Base-by-base conservation (phyloP, 2,888 invertebrate species). In the Aelia acuminata region DNA sequence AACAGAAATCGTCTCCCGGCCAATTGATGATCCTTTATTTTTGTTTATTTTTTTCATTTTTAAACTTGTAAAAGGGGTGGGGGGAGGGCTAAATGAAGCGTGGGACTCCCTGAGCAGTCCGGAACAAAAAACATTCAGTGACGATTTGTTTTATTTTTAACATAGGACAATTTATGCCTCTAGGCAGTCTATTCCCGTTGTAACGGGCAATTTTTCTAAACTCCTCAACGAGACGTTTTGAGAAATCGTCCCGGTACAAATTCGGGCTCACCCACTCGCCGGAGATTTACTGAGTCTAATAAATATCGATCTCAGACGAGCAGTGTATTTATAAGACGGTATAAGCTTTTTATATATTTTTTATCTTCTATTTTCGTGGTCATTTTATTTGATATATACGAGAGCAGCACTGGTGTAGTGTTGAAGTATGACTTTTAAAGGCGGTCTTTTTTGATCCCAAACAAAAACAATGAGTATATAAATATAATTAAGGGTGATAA, bases 61-160 rank as follows among this genome's bases (percentile, higher is more conserved):
- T n/a, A n/a, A n/a, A 22, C 43, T 43, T 10, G 39, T n/a, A 57
- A 26, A 3, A 0, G 18, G 7, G 63, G 18, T 2, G 35, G 63
- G 63, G 18, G 35, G 35, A 13, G 18, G 0, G 80, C 43, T 80
- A 80, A 80, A 80, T 80, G 80, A 80, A 80, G 80, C 80, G 80
- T 80, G 43, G 80, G 80, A 80, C 80, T 80, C 39, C 80, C 39
- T 43, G 80, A 80, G 43, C 80, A 47, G 80, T 11, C 22, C 10
- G 50, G 49, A 49, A 84, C 49, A 84, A 49, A 84, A 84, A 85
- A 85, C 39, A 85, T 53, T 85, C 85, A 85, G 49, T 85, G 85
- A 85, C 53, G 57, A 85, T 85, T 85, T 85, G 85, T 85, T 85
- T 85, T 85, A 85, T 85, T 85, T 85, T 85, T 85, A 85, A 85